Evolutionary conservation across 1,140 invertebrate genomes (phyloP).

Genomic region (Leptinotarsa texana): DNA sequence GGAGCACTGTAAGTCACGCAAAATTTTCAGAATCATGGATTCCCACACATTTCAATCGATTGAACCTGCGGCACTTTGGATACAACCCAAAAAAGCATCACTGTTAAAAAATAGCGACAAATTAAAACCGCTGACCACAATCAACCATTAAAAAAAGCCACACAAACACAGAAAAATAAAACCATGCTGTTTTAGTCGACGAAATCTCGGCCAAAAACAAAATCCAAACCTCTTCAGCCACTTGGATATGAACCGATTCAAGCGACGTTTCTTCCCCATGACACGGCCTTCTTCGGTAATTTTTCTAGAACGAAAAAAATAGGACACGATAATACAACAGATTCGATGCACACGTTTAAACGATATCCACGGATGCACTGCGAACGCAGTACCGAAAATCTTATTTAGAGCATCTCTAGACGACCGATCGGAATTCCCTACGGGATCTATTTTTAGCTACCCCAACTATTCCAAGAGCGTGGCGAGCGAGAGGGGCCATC

Average conservation of each 20-base stretch:
- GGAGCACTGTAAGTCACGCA: too few relatives aligned
- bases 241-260: constrained; percentile 45
- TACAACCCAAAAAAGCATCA: too few relatives aligned
- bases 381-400: neutral
- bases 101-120: too few relatives aligned
- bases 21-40: too few relatives aligned
- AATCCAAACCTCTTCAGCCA: constrained; percentile 45
- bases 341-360: too few relatives aligned
- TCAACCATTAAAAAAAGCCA: neutral
- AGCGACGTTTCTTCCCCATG: constrained; percentile 41
- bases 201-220: constrained; percentile 10
- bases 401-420: constrained; percentile 24
- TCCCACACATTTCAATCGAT: too few relatives aligned
- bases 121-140: neutral
- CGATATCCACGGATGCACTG: neutral
- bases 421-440: constrained; percentile 40
- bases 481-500: neutral
- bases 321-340: neutral
- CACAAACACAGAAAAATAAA: constrained; percentile 8
- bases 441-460: constrained; percentile 38
- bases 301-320: neutral
- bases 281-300: neutral
- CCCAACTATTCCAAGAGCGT: constrained; percentile 2
- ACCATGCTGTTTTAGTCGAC: neutral
- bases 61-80: too few relatives aligned